These are phyloP conservation scores for Patagioenas fasciata DNA, from an alignment of 2,113 vertebrate genomes.

Conservation along the genomic window DNA sequence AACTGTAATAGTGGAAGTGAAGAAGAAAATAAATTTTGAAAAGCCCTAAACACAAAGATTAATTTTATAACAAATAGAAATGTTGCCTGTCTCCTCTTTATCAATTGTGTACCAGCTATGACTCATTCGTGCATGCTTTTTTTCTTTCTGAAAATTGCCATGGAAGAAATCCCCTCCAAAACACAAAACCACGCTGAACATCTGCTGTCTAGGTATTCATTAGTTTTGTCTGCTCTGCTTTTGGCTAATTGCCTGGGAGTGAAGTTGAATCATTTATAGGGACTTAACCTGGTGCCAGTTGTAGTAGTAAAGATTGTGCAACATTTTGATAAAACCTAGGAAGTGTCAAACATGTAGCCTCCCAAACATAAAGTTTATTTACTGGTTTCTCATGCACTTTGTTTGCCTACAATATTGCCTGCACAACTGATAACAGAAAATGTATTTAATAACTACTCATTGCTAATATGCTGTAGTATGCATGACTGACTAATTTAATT, in stretches of 20 bases:
- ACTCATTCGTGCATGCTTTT: slow-evolving; percentile 30
- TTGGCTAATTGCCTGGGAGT: slow-evolving; percentile 67
- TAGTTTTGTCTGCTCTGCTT: slow-evolving; percentile 61
- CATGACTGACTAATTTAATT: slow-evolving; percentile 86
- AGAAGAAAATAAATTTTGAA: slow-evolving; percentile 3
- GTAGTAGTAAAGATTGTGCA: slow-evolving; percentile 59
- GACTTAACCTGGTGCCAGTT: slow-evolving; percentile 51
- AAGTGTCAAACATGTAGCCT: slow-evolving; percentile 50
- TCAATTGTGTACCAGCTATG: slow-evolving; percentile 28
- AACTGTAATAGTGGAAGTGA: background rate
- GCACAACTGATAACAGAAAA: slow-evolving; percentile 77
- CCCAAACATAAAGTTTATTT: slow-evolving; percentile 77
- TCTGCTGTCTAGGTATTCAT: slow-evolving; percentile 72
- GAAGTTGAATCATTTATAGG: slow-evolving; percentile 57
- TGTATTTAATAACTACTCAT: slow-evolving; percentile 81
- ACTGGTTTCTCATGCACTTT: slow-evolving; percentile 69
- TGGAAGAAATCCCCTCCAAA: slow-evolving; percentile 58
- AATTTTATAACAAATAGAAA: slow-evolving; percentile 32
- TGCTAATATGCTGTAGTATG: slow-evolving; percentile 80
- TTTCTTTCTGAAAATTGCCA: slow-evolving; percentile 21
- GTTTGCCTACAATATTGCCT: slow-evolving; percentile 76
- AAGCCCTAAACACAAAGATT: slow-evolving; percentile 13
- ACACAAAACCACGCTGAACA: slow-evolving; percentile 48
- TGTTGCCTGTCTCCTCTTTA: slow-evolving; percentile 29
- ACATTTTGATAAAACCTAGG: slow-evolving; percentile 47